Evolutionary conservation across 92 coral and sea anemone genomes (phyloP).

Genomic region (Anthopleura xanthogrammica): DNA sequence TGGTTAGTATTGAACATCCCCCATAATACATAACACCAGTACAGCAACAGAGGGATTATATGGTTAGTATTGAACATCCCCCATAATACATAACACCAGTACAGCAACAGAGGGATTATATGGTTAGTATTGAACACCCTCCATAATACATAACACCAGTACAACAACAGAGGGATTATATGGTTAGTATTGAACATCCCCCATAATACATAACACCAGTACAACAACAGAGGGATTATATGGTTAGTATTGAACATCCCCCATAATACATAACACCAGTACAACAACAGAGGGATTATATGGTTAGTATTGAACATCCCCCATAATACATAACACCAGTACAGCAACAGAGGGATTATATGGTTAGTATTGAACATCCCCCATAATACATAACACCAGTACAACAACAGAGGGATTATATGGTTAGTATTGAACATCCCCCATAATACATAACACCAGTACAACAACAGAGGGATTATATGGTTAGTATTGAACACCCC

Average conservation of each 20-base stretch:
- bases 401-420: constrained; percentile 83
- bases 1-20: constrained; percentile 46
- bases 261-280: constrained; percentile 90
- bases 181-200: constrained; percentile 46
- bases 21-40: constrained; percentile 90
- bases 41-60: constrained; percentile 84
- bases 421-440: constrained; percentile 46
- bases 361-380: constrained; percentile 46
- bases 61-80: constrained; percentile 46
- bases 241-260: constrained; percentile 46
- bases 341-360: constrained; percentile 84
- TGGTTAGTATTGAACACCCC: constrained; percentile 45
- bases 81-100: constrained; percentile 90
- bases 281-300: constrained; percentile 83
- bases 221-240: constrained; percentile 83
- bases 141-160: constrained; percentile 90
- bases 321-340: constrained; percentile 90
- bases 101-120: constrained; percentile 84
- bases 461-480: constrained; percentile 83
- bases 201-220: constrained; percentile 90
- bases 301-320: constrained; percentile 46
- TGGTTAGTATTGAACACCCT: constrained; percentile 44
- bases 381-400: constrained; percentile 90
- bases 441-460: constrained; percentile 90
- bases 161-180: constrained; percentile 83